Percentiles rank a stretch among this genome's conserved stretches.
phyloP scores from a whole-genome alignment of 1,140 invertebrate genomes.

The Drosophila elegans region DNA sequence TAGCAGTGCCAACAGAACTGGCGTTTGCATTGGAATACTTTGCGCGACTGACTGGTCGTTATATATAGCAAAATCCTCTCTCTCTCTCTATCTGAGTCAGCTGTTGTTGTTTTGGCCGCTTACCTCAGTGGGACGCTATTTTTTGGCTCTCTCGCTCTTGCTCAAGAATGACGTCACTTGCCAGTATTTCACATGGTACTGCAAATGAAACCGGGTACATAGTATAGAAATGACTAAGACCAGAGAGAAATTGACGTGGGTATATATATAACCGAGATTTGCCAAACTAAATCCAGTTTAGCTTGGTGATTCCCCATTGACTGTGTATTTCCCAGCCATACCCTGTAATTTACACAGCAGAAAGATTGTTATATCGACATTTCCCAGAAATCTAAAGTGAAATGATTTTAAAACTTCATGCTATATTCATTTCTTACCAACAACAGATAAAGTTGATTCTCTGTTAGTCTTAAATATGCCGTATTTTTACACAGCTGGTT shows the following conservation, averaged over 20 bases:
- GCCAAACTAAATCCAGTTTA: slow-evolving; percentile 12
- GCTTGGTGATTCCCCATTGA: slow-evolving; percentile 21
- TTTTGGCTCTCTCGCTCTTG: slow-evolving; percentile 11
- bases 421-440: no score
- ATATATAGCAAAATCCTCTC: slow-evolving; percentile 39
- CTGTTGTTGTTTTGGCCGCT: slow-evolving; percentile 32
- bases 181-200: slow-evolving; percentile 29
- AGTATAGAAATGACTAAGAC: slow-evolving; percentile 25
- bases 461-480: no score
- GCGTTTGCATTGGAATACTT: slow-evolving; percentile 42
- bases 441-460: no score
- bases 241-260: background rate
- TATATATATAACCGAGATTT: slow-evolving; percentile 4
- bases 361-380: no score
- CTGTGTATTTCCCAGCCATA: background rate
- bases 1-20: slow-evolving; percentile 39
- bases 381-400: no score
- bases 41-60: slow-evolving; percentile 34
- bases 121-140: background rate
- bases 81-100: slow-evolving; percentile 34
- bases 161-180: slow-evolving; percentile 37
- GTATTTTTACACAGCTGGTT: no score
- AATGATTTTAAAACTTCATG: no score
- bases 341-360: background rate
- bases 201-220: slow-evolving; percentile 27